Evolutionary conservation across 2,888 invertebrate genomes (phyloP).

Genomic region (Mycalesis mineus): DNA sequence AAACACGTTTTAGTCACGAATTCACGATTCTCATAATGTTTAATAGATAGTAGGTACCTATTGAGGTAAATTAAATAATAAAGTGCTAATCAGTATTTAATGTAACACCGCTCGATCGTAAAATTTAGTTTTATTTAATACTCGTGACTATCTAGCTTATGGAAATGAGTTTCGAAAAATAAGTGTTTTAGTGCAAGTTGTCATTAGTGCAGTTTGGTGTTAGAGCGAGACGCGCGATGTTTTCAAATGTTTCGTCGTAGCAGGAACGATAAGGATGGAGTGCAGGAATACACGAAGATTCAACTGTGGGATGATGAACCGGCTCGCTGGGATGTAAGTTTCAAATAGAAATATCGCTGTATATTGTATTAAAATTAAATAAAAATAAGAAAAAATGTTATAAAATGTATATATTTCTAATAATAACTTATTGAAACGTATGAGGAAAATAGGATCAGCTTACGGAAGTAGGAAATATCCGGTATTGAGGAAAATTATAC

Average conservation of each 20-base stretch:
- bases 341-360: too few relatives aligned
- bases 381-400: too few relatives aligned
- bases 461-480: too few relatives aligned
- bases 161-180: neutral
- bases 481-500: too few relatives aligned
- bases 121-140: neutral
- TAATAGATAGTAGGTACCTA: neutral
- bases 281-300: slow-evolving; percentile 48
- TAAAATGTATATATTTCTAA: too few relatives aligned
- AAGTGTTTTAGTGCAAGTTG: neutral
- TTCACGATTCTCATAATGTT: neutral
- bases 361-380: too few relatives aligned
- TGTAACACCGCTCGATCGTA: neutral
- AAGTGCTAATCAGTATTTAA: neutral
- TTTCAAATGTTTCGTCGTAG: slow-evolving; percentile 59
- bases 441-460: too few relatives aligned
- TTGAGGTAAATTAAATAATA: neutral
- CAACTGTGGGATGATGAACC: slow-evolving; percentile 46
- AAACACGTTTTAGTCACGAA: slow-evolving; percentile 8
- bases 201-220: neutral
- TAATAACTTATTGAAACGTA: too few relatives aligned
- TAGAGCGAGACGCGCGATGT: slow-evolving; percentile 13
- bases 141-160: neutral
- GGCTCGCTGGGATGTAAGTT: slow-evolving; percentile 20
- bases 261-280: slow-evolving; percentile 44